Base-by-base conservation (phyloP, 2,113 vertebrate genomes). In the Mastomys natalensis region DNA sequence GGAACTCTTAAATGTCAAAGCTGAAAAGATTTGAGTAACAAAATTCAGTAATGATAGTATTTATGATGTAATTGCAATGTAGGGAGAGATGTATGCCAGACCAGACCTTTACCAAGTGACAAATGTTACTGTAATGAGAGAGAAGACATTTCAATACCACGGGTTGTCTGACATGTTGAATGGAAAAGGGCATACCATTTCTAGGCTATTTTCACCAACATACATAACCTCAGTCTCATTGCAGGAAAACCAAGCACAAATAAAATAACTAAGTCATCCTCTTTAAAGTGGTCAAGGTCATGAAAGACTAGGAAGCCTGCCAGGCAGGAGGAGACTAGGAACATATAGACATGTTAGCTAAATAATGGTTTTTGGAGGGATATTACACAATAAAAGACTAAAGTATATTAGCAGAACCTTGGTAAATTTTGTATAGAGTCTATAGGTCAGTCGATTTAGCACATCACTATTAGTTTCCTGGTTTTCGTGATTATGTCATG, bases 181-280 rank as follows among this genome's bases (percentile, higher is more conserved):
- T 19, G 13, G 70, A 80, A 74, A 87, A 90, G 43, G 66, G 15
- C 6, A 58, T 29, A 89, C 13, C 37, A 84, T 6, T 78, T 92
- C 37, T 60, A 16, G 81, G 53, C 68, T 78, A 45, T 89, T 89
- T 91, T 92, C 73, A 40, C 48, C 66, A 93, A 90, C 6, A 22
- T 87, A 34, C 0, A 0, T 82, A 72, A 70, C 40, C 4, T 87
- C 29, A 72, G n/a, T 48, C 43, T 80, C 89, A 90, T 73, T 29
- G 37, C 53, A 62, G 60, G 12, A 62, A 77, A 89, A 74, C 26
- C 2, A 94, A 78, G 84, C 17, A 19, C 93, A 84, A 96, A 94
- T 62, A 89, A 87, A 92, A 66, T 29, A 94, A 94, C 17, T 53
- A 53, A 55, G 1, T 5, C n/a, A 8, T 66, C 22, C 29, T 45